These are phyloP conservation scores for Trichonephila clavipes DNA, from an alignment of 1,140 invertebrate genomes.

Conservation along the genomic window DNA sequence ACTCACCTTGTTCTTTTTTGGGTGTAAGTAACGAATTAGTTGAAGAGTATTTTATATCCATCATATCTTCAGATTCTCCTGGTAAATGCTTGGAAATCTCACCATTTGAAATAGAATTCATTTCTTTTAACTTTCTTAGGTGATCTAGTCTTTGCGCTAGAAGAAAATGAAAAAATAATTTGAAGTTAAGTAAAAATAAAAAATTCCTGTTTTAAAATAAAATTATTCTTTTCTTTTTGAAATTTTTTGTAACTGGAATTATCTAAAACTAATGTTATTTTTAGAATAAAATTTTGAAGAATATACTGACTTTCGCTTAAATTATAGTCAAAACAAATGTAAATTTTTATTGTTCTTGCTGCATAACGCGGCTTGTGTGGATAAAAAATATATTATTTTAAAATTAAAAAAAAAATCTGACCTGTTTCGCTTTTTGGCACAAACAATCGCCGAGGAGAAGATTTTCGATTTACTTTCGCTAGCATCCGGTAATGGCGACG, in stretches of 20 bases:
- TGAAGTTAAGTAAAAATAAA: not conserved
- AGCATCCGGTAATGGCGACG: conserved; percentile 78
- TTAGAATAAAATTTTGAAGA: no score
- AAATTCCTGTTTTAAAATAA: not conserved
- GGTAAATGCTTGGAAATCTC: not conserved
- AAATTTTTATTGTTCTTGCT: no score
- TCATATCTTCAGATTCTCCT: conserved; percentile 36
- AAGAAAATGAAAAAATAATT: not conserved
- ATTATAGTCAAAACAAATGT: no score
- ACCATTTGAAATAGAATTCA: conserved; percentile 54
- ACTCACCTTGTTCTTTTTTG: conserved; percentile 53
- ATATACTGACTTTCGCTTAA: no score
- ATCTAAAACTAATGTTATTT: no score
- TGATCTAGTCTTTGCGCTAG: conserved; percentile 51
- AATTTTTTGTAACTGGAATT: no score
- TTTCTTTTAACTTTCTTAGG: conserved; percentile 57
- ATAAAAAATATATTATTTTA: no score
- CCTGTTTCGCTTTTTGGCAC: conserved; percentile 73
- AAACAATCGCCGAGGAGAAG: conserved; percentile 77
- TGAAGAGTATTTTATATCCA: conserved; percentile 9
- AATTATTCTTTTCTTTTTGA: no score
- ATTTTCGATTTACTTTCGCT: conserved; percentile 79
- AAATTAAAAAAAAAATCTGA: not conserved
- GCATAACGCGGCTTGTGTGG: no score
- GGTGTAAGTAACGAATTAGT: conserved; percentile 12